Evolutionary conservation across 1,140 invertebrate genomes (phyloP).

Genomic region (Euura saliciscinereae): DNA sequence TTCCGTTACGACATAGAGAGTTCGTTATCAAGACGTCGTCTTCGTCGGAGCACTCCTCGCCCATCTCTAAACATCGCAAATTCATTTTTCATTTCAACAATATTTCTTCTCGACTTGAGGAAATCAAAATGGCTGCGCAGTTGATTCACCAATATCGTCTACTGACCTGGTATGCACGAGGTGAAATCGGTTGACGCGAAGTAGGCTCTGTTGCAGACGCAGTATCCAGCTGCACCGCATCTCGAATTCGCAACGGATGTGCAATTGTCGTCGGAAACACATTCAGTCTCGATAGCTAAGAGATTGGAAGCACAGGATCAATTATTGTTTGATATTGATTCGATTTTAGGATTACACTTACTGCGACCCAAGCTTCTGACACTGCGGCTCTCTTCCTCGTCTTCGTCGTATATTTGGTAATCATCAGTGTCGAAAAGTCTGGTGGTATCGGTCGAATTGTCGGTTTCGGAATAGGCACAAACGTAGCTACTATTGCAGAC

Average conservation of each 20-base stretch:
- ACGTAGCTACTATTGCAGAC: slow-evolving; percentile 21
- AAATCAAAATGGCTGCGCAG: too few relatives aligned
- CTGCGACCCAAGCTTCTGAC: not conserved
- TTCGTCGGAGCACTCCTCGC: slow-evolving; percentile 26
- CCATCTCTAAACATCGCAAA: slow-evolving; percentile 33
- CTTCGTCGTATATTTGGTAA: not conserved
- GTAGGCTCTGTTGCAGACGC: slow-evolving; percentile 33
- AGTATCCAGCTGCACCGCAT: slow-evolving; percentile 25
- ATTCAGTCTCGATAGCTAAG: slow-evolving; percentile 22
- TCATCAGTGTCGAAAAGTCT: not conserved
- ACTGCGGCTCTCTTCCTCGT: not conserved
- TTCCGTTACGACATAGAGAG: slow-evolving; percentile 30
- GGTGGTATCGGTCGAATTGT: not conserved
- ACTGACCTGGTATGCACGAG: slow-evolving; percentile 36
- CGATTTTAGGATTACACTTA: not conserved
- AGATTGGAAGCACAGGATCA: not conserved
- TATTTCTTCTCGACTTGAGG: too few relatives aligned
- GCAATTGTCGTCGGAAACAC: slow-evolving; percentile 20
- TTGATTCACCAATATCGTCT: not conserved
- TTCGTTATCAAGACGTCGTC: slow-evolving; percentile 19
- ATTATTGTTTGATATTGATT: not conserved
- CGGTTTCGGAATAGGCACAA: not conserved
- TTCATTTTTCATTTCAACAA: too few relatives aligned
- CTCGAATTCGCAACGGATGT: slow-evolving; percentile 14
- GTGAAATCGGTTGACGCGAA: slow-evolving; percentile 15